Base-by-base conservation (phyloP, 2,113 vertebrate species). In the Scartelaos histophorus region DNA sequence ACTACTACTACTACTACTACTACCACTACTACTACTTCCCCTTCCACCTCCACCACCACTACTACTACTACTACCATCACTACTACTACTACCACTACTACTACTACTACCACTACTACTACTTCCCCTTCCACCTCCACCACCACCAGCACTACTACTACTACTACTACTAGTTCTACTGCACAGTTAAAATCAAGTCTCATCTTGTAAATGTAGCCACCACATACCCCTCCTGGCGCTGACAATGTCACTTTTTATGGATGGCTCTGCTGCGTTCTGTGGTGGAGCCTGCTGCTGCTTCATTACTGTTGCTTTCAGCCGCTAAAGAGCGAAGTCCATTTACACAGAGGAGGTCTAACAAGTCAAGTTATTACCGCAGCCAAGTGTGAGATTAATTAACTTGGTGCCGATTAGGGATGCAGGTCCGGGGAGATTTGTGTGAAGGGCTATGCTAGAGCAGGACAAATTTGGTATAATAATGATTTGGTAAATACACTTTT, bases 331-430 rank as follows among this genome's bases (percentile, higher is more conserved):
- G 29, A 81, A 89, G 87, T 85, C 85, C 86, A 89, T 91, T 91
- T 90, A 78, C 66, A 54, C 66, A 70, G 75, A 76, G 73, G 79
- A 89, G 86, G 86, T 91, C 89, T 90, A 88, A 89, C 82, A 77
- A 88, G 91, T 93, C 85, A 89, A 86, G 87, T 90, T 92, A 92
- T 92, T 92, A 89, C 79, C 76, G 87, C 86, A 85, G 88, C 90
- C 74, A 80, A 92, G 88, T 88, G 85, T 89, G 85, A 89, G 91
- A 92, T 92, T 93, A 92, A 94, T 94, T 91, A 93, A 92, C 85
- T 92, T 80, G 78, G 70, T 76, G 80, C 74, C 68, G 75, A 92
- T 92, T 92, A 92, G 85, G 82, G 87, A 89, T 77, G 73, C 64
- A 56, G 56, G 69, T 76, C 78, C 53, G 66, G 83, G 68, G 66